phyloP scores from a whole-genome alignment of 2,113 vertebrate species.

The Vireo altiloquus region DNA sequence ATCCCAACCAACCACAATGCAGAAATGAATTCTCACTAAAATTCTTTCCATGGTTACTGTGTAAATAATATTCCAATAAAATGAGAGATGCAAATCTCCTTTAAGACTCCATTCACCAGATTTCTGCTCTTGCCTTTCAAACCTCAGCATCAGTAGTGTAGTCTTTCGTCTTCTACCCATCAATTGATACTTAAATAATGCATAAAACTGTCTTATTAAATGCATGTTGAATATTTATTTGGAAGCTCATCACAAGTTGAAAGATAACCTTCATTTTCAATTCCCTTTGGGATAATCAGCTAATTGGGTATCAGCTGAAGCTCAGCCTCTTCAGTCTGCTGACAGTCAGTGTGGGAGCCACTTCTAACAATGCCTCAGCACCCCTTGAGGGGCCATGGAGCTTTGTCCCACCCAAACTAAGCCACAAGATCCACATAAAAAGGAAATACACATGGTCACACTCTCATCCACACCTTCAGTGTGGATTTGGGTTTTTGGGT shows the following conservation, averaged over 20 bases:
- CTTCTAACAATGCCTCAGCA: not conserved
- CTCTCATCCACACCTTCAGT: not conserved
- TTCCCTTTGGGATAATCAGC: constrained; percentile 71
- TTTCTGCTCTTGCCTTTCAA: constrained; percentile 46
- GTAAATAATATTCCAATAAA: constrained; percentile 26
- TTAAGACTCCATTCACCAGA: not conserved
- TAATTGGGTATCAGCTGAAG: constrained; percentile 62
- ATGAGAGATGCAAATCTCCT: constrained; percentile 1
- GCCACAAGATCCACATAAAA: not conserved
- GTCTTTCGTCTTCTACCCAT: constrained; percentile 26
- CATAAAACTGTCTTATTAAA: constrained; percentile 71
- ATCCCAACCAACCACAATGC: not conserved
- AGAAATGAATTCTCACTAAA: not conserved
- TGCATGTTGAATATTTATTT: constrained; percentile 69
- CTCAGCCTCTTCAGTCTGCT: constrained; percentile 1
- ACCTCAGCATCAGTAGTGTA: not conserved
- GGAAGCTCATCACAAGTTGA: constrained; percentile 62
- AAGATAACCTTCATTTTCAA: constrained; percentile 71
- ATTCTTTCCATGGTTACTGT: not conserved
- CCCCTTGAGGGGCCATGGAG: fast-evolving
- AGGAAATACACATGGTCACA: not conserved
- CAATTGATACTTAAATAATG: constrained; percentile 68
- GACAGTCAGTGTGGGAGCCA: not conserved
- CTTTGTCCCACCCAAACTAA: not conserved
- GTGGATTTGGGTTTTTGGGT: not conserved